Evolutionary conservation across 2,113 vertebrate species (phyloP).

Genomic region (Nicator chloris): DNA sequence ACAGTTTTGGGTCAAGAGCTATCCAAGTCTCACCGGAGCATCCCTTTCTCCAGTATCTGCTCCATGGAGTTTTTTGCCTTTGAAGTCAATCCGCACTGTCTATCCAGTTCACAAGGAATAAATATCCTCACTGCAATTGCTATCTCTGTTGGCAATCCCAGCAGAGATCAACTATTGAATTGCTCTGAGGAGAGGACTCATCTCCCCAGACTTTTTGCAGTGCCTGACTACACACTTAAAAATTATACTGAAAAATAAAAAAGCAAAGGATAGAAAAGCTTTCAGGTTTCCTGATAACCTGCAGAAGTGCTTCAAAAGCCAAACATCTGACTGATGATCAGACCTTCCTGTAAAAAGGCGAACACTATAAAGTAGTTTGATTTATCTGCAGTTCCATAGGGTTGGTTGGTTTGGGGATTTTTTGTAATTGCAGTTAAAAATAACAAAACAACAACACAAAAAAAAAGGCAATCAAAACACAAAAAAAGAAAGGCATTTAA

Average conservation of each 20-base stretch:
- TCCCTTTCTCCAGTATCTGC: neutral
- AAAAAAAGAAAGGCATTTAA: neutral
- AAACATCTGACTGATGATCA: neutral
- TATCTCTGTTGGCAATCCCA: neutral
- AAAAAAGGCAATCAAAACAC: neutral
- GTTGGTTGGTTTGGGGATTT: fast-evolving
- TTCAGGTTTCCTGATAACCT: neutral
- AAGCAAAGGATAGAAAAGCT: neutral
- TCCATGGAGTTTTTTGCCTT: neutral
- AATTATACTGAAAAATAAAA: neutral
- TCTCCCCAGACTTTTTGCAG: neutral
- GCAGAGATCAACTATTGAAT: neutral
- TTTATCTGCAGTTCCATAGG: neutral
- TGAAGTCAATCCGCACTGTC: neutral
- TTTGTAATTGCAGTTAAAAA: neutral
- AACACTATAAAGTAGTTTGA: neutral
- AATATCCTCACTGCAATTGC: fast-evolving
- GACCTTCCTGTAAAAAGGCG: neutral
- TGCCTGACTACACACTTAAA: neutral
- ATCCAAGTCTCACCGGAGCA: neutral
- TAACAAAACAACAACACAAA: neutral
- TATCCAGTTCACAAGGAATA: neutral
- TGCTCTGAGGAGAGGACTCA: neutral
- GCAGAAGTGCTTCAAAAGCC: neutral
- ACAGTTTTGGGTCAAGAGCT: neutral